Conservation (phyloP, 2,888 invertebrate genomes). For the Synergus itoensis region DNA sequence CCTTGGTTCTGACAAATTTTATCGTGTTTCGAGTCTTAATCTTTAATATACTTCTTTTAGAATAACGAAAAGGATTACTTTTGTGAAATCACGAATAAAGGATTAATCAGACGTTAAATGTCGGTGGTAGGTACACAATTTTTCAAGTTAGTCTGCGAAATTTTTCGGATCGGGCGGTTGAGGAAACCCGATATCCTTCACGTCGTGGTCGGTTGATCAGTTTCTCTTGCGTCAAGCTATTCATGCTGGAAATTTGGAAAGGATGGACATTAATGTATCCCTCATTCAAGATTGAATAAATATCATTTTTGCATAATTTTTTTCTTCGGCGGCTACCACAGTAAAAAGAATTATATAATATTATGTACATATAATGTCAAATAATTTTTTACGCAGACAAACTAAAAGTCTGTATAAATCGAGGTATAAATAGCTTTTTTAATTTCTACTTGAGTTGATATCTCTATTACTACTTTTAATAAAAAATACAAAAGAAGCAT, state of each 20-base stretch:
- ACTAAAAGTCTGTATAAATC: too few relatives aligned
- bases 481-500: too few relatives aligned
- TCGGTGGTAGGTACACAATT: background rate
- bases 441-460: too few relatives aligned
- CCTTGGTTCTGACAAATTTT: background rate
- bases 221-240: constrained; percentile 16
- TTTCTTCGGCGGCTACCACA: too few relatives aligned
- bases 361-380: too few relatives aligned
- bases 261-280: background rate
- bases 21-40: background rate
- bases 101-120: background rate
- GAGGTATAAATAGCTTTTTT: too few relatives aligned
- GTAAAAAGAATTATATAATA: too few relatives aligned
- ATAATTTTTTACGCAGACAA: too few relatives aligned
- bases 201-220: constrained; percentile 24
- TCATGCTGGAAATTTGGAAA: background rate
- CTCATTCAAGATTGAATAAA: too few relatives aligned
- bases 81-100: background rate
- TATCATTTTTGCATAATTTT: too few relatives aligned
- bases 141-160: constrained; percentile 5
- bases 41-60: background rate
- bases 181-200: constrained; percentile 37
- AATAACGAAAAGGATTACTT: background rate
- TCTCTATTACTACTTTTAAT: too few relatives aligned
- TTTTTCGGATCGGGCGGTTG: background rate